These are phyloP conservation scores for Pollicipes pollicipes DNA, from an alignment of 1,140 invertebrate species.

Conservation along the genomic window DNA sequence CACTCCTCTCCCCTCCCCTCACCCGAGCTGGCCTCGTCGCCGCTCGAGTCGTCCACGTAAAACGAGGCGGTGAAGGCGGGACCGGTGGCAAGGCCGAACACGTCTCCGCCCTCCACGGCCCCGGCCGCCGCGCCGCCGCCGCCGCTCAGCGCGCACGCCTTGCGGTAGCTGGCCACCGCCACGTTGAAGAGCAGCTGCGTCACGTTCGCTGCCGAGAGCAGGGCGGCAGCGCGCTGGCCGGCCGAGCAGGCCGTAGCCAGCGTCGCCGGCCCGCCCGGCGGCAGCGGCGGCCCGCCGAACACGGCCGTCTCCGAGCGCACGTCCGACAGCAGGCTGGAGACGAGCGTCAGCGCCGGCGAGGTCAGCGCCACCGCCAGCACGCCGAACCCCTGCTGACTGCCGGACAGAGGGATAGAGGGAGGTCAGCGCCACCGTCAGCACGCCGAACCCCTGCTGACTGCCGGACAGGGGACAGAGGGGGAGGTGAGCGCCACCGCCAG, in stretches of 20 bases:
- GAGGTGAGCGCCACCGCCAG: slow-evolving; percentile 58
- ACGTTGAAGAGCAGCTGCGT: slow-evolving; percentile 68
- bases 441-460: slow-evolving; percentile 35
- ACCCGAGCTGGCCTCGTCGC: not conserved
- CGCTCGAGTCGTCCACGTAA: not conserved
- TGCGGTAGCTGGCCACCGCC: slow-evolving; percentile 71
- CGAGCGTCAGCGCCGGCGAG: slow-evolving; percentile 46
- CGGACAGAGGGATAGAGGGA: no score
- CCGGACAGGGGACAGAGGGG: slow-evolving; percentile 43
- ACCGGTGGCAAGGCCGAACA: not conserved
- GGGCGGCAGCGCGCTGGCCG: slow-evolving; percentile 42
- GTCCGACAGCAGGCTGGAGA: slow-evolving; percentile 46
- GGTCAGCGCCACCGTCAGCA: slow-evolving; percentile 30
- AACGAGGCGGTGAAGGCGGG: not conserved
- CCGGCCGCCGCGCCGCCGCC: not conserved
- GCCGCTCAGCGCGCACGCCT: slow-evolving; percentile 32
- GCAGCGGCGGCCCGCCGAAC: slow-evolving; percentile 13
- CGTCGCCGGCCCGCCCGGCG: slow-evolving; percentile 19
- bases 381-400: slow-evolving; percentile 62
- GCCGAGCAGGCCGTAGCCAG: slow-evolving; percentile 34
- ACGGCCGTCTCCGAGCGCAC: slow-evolving; percentile 34
- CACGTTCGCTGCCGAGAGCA: slow-evolving; percentile 44
- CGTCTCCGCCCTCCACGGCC: not conserved
- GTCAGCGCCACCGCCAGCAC: slow-evolving; percentile 61
- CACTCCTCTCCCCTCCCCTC: not conserved